Evolutionary conservation across 2,113 vertebrate genomes (phyloP), one percentile per base, ranked within the genome.

Genomic region (Hypomesus transpacificus): DNA sequence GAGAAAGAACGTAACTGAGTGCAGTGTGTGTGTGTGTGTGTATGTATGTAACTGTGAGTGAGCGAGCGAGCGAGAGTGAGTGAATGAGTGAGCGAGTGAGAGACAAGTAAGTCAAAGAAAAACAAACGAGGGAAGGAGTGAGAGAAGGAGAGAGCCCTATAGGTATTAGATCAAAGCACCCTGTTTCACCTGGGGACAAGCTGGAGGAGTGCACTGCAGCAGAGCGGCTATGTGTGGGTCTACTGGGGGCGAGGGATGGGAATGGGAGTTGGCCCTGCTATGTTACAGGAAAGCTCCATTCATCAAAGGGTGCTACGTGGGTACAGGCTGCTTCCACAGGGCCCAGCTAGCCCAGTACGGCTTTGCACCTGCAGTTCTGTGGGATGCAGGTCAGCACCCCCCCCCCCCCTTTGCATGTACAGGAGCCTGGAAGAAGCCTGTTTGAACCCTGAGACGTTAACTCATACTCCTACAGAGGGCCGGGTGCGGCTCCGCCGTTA

Each of bases 51-150:
- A 78, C 72, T 58, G 31, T 34, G 65, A 78, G 70, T 58, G 69
- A 68, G 62, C 78, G 79, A 85, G 81, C 77, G 86, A 68, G 70
- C 57, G 81, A 85, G 80, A 68, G 70, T 58, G 81, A 85, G 80
- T 80, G 75, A 34, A 71, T 79, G 85, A 75, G 84, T 56, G 74
- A 85, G 75, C 78, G 68, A 81, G 77, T 75, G 76, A 78, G 69
- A 73, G 80, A 86, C 82, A 78, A 88, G 78, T 80, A 78, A 88
- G 78, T 80, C 77, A 81, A 70, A 74, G 71, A 51, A 70, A 54
- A 71, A 63, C 22, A 6, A 53, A 46, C n/a, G 69, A 73, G 74
- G 53, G 74, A 18, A 39, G 24, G 16, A 31, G 26, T 84, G 71
- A 63, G 61, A 59, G 57, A 76, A 64, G 70, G 66, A 69, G 60